phyloP scores from a whole-genome alignment of 2,888 invertebrate species.

The Drosophila anomalata region DNA sequence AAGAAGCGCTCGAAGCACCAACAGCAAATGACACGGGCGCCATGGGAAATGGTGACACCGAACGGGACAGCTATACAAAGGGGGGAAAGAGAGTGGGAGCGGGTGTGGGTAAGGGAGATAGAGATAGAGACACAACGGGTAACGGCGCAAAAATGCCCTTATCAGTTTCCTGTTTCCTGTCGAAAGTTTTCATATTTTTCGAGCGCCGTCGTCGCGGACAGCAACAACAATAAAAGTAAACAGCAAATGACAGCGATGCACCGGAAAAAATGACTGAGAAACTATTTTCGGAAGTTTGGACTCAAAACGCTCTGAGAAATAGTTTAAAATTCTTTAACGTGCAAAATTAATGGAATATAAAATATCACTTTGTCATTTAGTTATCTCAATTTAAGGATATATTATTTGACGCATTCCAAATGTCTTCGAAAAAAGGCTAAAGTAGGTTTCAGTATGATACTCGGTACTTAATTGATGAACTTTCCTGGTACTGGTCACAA shows the following conservation, averaged over 20 bases:
- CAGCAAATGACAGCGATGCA: conserved; percentile 45
- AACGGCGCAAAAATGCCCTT: conserved; percentile 81
- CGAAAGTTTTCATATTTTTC: conserved; percentile 83
- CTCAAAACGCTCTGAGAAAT: no score
- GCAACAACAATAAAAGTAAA: conserved; percentile 67
- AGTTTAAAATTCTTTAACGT: no score
- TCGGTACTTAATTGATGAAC: no score
- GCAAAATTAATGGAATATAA: no score
- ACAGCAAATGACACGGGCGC: conserved; percentile 59
- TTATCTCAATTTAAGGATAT: no score
- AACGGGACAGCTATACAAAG: not conserved
- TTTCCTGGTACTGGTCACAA: no score
- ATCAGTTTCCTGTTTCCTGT: conserved; percentile 83
- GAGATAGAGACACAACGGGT: conserved; percentile 54
- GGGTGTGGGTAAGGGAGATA: conserved; percentile 22
- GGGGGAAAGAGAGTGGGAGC: not conserved
- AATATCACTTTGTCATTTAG: no score
- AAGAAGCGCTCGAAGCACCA: conserved; percentile 39
- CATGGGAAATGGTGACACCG: conserved; percentile 10
- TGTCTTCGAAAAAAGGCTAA: no score
- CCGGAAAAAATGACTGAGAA: not conserved
- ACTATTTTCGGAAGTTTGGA: not conserved
- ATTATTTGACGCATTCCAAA: no score
- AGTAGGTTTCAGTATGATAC: no score
- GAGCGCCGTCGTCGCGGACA: conserved; percentile 54